Evolutionary conservation across 2,113 vertebrate species (phyloP).

Genomic region (Sylvietta virens): DNA sequence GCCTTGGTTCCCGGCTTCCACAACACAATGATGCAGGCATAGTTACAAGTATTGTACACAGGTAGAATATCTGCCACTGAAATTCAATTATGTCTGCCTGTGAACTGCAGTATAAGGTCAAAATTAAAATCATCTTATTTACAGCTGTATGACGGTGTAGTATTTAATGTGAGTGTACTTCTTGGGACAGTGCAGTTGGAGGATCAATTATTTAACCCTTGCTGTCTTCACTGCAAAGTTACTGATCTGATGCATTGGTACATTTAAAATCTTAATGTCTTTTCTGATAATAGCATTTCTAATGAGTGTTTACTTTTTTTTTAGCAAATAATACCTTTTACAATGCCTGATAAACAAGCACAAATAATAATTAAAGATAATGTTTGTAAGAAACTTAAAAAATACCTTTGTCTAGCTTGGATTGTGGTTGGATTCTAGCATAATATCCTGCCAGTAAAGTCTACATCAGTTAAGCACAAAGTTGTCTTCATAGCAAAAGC

Average conservation of each 20-base stretch:
- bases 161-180: not conserved
- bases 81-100: not conserved
- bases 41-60: not conserved
- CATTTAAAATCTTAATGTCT: not conserved
- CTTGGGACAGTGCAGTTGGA: not conserved
- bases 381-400: not conserved
- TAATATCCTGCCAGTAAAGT: not conserved
- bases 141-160: not conserved
- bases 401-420: not conserved
- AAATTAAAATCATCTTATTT: not conserved
- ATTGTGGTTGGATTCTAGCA: not conserved
- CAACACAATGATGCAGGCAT: not conserved
- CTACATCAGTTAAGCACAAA: not conserved
- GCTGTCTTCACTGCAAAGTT: not conserved
- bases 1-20: not conserved
- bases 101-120: not conserved
- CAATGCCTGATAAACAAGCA: conserved; percentile 5
- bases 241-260: not conserved
- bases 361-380: not conserved
- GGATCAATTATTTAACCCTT: not conserved
- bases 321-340: not conserved
- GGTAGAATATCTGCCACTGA: not conserved
- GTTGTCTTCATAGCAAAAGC: not conserved
- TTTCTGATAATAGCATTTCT: not conserved
- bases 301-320: not conserved